Base-by-base conservation (phyloP, 1,140 invertebrate species). In the Penaeus vannamei region DNA sequence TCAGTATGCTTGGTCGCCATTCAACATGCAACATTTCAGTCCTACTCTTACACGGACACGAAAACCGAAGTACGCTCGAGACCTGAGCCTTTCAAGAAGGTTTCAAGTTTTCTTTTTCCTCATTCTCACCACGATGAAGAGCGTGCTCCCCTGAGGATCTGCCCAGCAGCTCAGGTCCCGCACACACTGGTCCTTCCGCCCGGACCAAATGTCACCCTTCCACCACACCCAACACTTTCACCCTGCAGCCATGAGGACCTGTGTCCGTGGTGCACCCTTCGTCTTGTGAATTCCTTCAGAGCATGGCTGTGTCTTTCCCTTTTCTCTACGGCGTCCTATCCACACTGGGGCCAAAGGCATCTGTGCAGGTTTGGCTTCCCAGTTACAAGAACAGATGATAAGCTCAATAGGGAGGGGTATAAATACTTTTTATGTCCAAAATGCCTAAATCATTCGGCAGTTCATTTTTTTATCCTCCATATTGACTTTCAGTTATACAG, bases 91-190 rank as follows among this genome's bases (percentile, higher is more conserved):
- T 76, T 76, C 42, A 76, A 72, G 32, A 76, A 76, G 72, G 32
- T 29, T 32, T 32, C 72, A 32, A 20, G 53, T 53, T 53, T 17
- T 53, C 53, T 53, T 53, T 53, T 53, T 53, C 53, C 53, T 53
- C 7, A 53, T 76, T 32, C 72, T 20, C 29, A 76, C 29, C 72
- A 76, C 19, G 19, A 20, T 26, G 42, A 76, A 76, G 72, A 76
- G 29, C 23, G 26, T 36, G 61, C 69, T 64, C 36, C 69, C 83
- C 62, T 84, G 32, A 84, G 64, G 61, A 84, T 22, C 83, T 46
- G 83, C 83, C 69, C 36, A 84, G 69, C 83, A 69, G 69, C 62
- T 84, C 83, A 84, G 83, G 83, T 84, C 83, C 83, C 83, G 69
- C 46, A 46, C 64, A 69, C 53, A 46, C 62, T 64, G 64, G 83